Percentiles rank a stretch among this genome's conserved stretches.
phyloP scores from a whole-genome alignment of 1,140 invertebrate genomes.

The Probaryconus sp. region DNA sequence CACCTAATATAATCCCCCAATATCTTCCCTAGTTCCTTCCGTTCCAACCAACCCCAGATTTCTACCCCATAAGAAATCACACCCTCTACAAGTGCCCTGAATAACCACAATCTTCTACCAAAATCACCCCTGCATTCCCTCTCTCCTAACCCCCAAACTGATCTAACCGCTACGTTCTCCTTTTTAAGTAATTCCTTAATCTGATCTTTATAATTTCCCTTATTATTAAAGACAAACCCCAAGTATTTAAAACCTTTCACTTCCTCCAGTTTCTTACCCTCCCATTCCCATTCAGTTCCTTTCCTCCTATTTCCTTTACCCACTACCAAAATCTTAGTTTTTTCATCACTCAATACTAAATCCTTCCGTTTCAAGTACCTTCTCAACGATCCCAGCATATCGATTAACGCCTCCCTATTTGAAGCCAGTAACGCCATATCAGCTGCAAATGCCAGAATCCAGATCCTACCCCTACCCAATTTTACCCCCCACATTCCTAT shows the following conservation, averaged over 20 bases:
- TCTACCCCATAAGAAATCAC: slow-evolving; percentile 23
- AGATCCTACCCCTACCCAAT: slow-evolving; percentile 1
- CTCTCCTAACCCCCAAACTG: slow-evolving; percentile 22
- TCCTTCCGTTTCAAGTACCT: slow-evolving; percentile 8
- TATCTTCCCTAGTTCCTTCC: slow-evolving; percentile 14
- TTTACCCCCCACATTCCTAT: slow-evolving; percentile 7
- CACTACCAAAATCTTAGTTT: slow-evolving; percentile 15
- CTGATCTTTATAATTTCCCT: slow-evolving; percentile 4
- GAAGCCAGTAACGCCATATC: slow-evolving; percentile 6
- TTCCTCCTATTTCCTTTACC: not conserved
- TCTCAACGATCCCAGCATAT: slow-evolving; percentile 3
- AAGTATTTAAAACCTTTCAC: slow-evolving; percentile 16
- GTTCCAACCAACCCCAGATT: slow-evolving; percentile 22
- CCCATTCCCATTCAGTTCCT: slow-evolving; percentile 1
- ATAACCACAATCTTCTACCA: slow-evolving; percentile 14
- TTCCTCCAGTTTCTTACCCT: slow-evolving; percentile 3
- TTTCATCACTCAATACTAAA: slow-evolving; percentile 5
- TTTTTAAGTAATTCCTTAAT: slow-evolving; percentile 9
- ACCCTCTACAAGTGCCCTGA: slow-evolving; percentile 18
- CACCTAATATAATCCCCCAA: slow-evolving; percentile 19
- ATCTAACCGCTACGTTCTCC: not conserved
- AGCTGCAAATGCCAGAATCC: slow-evolving; percentile 1
- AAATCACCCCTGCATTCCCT: slow-evolving; percentile 24
- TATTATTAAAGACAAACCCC: slow-evolving; percentile 9
- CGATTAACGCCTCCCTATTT: slow-evolving; percentile 1